These are phyloP conservation scores for Hippasteria phrygiana DNA, from an alignment of 53 echinoderm and acorn worm genomes.

Conservation along the genomic window DNA sequence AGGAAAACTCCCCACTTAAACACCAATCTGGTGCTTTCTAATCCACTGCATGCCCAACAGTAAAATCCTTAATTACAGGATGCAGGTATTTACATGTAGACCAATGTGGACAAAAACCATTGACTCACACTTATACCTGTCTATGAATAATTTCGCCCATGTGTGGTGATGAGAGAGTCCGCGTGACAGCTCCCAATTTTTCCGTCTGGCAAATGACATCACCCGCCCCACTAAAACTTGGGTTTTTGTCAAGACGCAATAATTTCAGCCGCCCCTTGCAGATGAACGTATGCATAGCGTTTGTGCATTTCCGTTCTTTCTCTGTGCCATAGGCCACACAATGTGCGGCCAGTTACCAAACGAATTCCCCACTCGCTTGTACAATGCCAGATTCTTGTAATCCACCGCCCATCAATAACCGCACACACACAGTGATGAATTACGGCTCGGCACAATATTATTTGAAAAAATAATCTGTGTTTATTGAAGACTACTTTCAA, in stretches of 20 bases:
- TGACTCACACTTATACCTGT: slow-evolving; percentile 51
- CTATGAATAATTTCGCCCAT: slow-evolving; percentile 54
- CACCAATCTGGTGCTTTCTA: not conserved
- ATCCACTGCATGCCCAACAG: not conserved
- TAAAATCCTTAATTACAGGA: slow-evolving; percentile 46
- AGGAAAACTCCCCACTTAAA: not conserved
- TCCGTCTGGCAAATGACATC: slow-evolving; percentile 35
- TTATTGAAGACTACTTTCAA: slow-evolving; percentile 12
- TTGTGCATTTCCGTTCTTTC: no score
- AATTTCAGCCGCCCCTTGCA: not conserved
- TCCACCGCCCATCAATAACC: not conserved
- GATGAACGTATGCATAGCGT: no score
- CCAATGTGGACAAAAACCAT: slow-evolving; percentile 35
- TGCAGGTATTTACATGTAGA: slow-evolving; percentile 47
- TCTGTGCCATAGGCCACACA: no score
- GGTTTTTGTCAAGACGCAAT: not conserved
- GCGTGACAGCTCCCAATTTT: slow-evolving; percentile 28
- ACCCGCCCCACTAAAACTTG: not conserved
- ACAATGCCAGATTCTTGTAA: not conserved
- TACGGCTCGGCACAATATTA: not conserved
- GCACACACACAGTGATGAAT: not conserved
- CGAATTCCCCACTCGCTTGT: not conserved
- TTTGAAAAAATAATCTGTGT: not conserved
- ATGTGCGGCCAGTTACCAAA: not conserved
- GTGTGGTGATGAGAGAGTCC: slow-evolving; percentile 39